Evolutionary conservation across 2,888 invertebrate genomes (phyloP), one percentile per base, ranked within the genome.

Genomic region (Brachyptera risi): DNA sequence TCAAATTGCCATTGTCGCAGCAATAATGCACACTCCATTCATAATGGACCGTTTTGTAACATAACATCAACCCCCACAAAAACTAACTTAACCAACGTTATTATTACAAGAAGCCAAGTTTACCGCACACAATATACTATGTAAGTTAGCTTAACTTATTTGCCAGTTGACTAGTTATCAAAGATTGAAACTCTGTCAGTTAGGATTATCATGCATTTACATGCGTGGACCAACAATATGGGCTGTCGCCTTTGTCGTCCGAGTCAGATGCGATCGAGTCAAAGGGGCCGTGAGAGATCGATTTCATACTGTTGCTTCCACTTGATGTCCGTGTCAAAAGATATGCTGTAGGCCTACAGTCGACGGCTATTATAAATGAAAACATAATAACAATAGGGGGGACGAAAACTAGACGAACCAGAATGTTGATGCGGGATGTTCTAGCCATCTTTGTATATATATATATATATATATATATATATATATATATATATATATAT

Each of bases 221-320:
- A 37, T 17, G 24, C 35, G 37, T 23, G 37, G 38, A 17, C 35
- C 35, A 47, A 54, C 54, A 54, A 37, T 35, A 37, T 17, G 26
- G 54, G 19, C 23, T 21, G 54, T 35, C 23, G 35, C 35, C 54
- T 54, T 54, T 54, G 54, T 54, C 37, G 38, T 19, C n/a, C 19
- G 54, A n/a, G 37, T 21, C 47, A 47, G 4, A 24, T 13, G 47
- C 42, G 3, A n/a, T 47, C 21, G 19, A 15, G 17, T 54, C 54
- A 51, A 51, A 51, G 35, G 51, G 35, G 15, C 51, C 54, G 35
- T 54, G 54, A 9, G n/a, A 44, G 40, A 60, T 60, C 54, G 54
- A 60, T 60, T 60, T 60, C 60, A 60, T 56, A 60, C 56, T 60
- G 60, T 60, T 51, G 56, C 60, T 60, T 54, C 47, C 60, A 56